These are phyloP conservation scores for Epirrhoe tristata DNA, from an alignment of 2,888 invertebrate genomes.

Conservation along the genomic window DNA sequence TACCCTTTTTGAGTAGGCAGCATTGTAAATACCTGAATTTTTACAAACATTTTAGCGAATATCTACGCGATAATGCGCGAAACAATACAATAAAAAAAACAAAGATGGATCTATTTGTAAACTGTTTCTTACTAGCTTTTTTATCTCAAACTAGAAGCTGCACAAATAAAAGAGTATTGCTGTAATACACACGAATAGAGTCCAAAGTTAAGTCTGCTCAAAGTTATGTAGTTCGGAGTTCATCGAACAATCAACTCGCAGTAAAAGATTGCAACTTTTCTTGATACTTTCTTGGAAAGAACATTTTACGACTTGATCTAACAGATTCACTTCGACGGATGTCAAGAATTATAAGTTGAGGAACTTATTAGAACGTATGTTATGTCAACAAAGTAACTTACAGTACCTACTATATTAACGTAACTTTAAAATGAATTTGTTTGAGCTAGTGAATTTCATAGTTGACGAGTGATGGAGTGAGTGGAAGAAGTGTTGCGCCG, in stretches of 20 bases:
- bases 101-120: too few relatives aligned
- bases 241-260: conserved; percentile 13
- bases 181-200: not conserved
- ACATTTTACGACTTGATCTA: not conserved
- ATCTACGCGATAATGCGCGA: too few relatives aligned
- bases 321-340: not conserved
- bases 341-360: not conserved
- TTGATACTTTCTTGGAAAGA: conserved; percentile 1
- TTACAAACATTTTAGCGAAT: too few relatives aligned
- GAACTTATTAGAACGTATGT: not conserved
- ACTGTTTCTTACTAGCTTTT: not conserved
- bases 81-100: too few relatives aligned
- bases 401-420: too few relatives aligned
- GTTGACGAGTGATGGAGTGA: too few relatives aligned
- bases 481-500: too few relatives aligned
- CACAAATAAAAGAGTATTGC: not conserved
- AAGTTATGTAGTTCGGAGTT: conserved; percentile 10
- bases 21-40: too few relatives aligned
- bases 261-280: conserved; percentile 9
- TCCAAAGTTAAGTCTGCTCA: conserved; percentile 5
- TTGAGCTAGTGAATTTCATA: too few relatives aligned
- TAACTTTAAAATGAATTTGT: too few relatives aligned
- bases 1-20: too few relatives aligned
- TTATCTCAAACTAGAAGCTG: not conserved
- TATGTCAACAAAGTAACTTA: too few relatives aligned